Conservation (phyloP, 1,140 invertebrate species). For the Drosophila miranda region DNA sequence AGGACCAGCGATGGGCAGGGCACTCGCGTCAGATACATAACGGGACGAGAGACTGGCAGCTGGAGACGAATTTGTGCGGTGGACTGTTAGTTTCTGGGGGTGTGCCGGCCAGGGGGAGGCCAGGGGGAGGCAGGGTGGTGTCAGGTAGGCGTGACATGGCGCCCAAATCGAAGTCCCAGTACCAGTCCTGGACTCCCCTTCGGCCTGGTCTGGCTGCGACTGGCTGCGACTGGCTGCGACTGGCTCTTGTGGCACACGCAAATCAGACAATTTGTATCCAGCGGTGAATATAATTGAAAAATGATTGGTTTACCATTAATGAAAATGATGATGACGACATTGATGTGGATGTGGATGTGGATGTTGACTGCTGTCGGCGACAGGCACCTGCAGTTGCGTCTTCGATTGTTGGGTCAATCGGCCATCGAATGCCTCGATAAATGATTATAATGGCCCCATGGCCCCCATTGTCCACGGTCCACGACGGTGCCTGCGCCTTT, state of each 20-base stretch:
- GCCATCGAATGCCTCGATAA: conserved; percentile 41
- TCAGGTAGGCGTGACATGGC: conserved; percentile 34
- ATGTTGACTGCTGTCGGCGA: conserved; percentile 56
- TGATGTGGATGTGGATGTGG: conserved; percentile 4
- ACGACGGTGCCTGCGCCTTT: no score
- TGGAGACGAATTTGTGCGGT: no score
- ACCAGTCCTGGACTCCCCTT: not conserved
- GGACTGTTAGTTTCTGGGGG: no score
- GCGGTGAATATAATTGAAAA: conserved; percentile 81
- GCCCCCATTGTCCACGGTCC: no score
- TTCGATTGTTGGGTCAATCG: conserved; percentile 72
- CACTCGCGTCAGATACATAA: no score
- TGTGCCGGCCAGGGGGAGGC: no score
- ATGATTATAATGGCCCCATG: not conserved
- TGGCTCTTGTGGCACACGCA: conserved; percentile 48
- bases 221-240: not conserved
- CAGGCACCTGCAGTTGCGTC: conserved; percentile 68
- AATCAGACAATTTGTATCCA: conserved; percentile 82
- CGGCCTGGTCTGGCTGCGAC: conserved; percentile 1
- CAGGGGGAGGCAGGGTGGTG: conserved; percentile 3
- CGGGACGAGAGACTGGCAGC: no score
- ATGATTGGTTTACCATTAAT: conserved; percentile 81
- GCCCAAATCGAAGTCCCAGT: conserved; percentile 18
- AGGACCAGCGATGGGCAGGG: no score
- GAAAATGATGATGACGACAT: conserved; percentile 73